These are phyloP conservation scores for Semibalanus balanoides DNA, from an alignment of 1,140 invertebrate species.

Conservation along the genomic window DNA sequence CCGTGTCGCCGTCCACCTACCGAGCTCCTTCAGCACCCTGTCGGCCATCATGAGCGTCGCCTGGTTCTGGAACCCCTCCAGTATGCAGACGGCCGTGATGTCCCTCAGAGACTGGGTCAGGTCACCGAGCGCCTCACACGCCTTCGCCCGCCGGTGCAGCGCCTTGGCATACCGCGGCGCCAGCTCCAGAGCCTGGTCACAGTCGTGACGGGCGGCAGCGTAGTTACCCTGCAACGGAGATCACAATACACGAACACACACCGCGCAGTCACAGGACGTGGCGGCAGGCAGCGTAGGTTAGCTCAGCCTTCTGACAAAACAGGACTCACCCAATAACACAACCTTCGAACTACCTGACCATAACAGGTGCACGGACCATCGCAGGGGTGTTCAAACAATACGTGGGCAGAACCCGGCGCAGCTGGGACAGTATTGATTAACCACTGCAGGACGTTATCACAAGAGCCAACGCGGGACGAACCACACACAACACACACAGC, in stretches of 20 bases:
- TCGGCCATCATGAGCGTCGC: slow-evolving; percentile 64
- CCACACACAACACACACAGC: no score
- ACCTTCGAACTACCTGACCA: no score
- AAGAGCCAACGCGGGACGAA: no score
- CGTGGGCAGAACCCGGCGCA: no score
- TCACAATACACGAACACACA: no score
- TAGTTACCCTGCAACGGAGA: slow-evolving; percentile 49
- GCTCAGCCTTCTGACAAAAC: no score
- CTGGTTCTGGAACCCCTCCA: slow-evolving; percentile 74
- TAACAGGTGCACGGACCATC: no score
- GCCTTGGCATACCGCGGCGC: slow-evolving; percentile 85
- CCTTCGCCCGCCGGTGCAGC: slow-evolving; percentile 62
- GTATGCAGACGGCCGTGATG: slow-evolving; percentile 75
- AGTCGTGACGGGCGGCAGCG: slow-evolving; percentile 69
- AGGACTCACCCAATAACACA: background rate
- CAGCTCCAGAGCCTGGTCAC: slow-evolving; percentile 63
- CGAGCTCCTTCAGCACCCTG: slow-evolving; percentile 60
- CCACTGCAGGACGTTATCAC: no score
- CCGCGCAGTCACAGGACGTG: no score
- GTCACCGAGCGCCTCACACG: slow-evolving; percentile 60
- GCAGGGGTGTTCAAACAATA: no score
- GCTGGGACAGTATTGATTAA: no score
- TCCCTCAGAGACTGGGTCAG: slow-evolving; percentile 71
- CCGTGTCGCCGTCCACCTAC: slow-evolving; percentile 32
- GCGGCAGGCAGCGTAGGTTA: no score